Evolutionary conservation across 1,140 invertebrate genomes (phyloP), one percentile per base, ranked within the genome.

Genomic region (Apis laboriosa): DNA sequence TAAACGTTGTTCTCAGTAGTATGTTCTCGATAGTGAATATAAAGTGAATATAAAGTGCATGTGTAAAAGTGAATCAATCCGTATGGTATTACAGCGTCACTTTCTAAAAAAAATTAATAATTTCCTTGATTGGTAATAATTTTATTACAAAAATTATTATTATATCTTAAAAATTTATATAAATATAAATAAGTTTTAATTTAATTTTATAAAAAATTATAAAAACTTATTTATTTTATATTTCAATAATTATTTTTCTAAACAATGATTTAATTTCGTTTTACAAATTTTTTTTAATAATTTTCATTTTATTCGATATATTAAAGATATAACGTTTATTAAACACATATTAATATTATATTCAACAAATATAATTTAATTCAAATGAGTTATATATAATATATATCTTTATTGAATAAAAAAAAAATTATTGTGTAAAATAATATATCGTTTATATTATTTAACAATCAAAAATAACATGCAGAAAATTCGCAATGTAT

Each of bases 31-130:
- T 56, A 66, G 61, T 75, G 70, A 63, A 79, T 71, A 55, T 43
- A 43, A 43, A 43, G 34, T 43, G 34, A 43, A 43, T 43, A 79
- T 72, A 73, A 80, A 87, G 79, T 83, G 63, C 83, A 77, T 86
- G 80, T 68, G 53, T 61, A 87, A 80, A 86, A 82, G 84, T 84
- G 82, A 84, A 79, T 88, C 87, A 86, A 81, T 81, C 64, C 58
- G 80, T 80, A 67, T 72, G 75, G 73, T 24, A 75, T 82, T 84
- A 17, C 68, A 21, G 83, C 75, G 84, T 88, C 84, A 77, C 72
- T 88, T 85, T 85, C 72, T 83, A 85, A 84, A 70, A 66, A 81
- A 86, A 76, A 61, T 24, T 77, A 83, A 67, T 68, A 82, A 68
- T 87, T 86, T 73, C 28, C 58, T 8, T 53, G 28, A 70, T 55